Evolutionary conservation across 2,888 invertebrate species (phyloP), one percentile per base, ranked within the genome.

Genomic region (Scaptomyza flava): DNA sequence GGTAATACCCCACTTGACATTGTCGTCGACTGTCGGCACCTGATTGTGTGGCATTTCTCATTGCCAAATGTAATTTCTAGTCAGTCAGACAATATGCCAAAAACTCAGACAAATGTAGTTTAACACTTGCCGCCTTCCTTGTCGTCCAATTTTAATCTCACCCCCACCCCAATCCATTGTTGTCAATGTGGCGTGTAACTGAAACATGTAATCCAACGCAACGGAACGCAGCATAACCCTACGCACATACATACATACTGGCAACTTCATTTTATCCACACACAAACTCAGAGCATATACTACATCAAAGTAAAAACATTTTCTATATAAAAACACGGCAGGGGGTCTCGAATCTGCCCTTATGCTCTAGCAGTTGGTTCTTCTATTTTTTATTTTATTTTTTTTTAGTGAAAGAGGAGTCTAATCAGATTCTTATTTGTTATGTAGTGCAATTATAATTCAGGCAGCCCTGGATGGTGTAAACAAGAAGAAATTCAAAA

Each of bases 271-370:
- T 11, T 36, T 17, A 51, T 51, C 45, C 33, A 51, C 58, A 53
- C 20, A 34, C 34, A 45, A 12, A 42, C 59, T 20, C 20, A 9
- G 20, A 20, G 36, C 61, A 53, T 60, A 61, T 69, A 81, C 87
- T 69, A 81, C 87, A 81, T 82, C 84, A 84, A 89, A 89, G 84
- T 60, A 72, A 70, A 77, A 78, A 81, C 59, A 78, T 77, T 88
- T 89, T 81, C 89, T 68, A 77, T 75, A 84, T 81, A 79, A 88
- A 81, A 85, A 86, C 86, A 62, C 83, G 62, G 42, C 88, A 88
- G 85, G 85, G 85, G 85, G 85, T 85, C 89, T 73, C 50, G 57
- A 17, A 72, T 83, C 54, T 52, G 56, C 67, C 58, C 68, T 68
- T 68, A 66, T 77, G 67, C 67, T 51, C 63, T 51, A 36, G 53